Percentiles rank a stretch among this genome's conserved stretches.
These are phyloP conservation scores for Apostichopus californicus DNA, from an alignment of 35 echinoderm and acorn worm genomes.

Conservation along the genomic window DNA sequence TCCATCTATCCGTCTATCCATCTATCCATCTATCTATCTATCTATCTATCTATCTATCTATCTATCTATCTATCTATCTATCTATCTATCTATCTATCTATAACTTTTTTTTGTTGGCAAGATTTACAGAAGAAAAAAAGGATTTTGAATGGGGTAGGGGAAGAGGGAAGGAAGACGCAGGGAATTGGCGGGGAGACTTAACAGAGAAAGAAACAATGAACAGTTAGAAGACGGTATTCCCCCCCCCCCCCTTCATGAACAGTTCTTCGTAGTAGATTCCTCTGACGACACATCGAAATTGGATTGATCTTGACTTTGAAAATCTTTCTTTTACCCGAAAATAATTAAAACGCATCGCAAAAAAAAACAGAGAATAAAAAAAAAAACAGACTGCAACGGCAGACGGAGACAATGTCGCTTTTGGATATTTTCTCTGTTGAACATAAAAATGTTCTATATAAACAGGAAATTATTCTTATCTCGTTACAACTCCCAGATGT, in stretches of 20 bases:
- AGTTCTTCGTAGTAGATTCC: background rate
- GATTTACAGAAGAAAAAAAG: background rate
- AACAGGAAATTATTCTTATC: slow-evolving; percentile 50
- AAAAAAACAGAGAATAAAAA: too few relatives aligned
- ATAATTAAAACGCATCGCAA: slow-evolving; percentile 21
- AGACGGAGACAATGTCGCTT: background rate
- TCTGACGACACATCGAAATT: background rate
- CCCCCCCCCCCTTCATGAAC: background rate
- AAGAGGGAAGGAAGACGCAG: background rate
- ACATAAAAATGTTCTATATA: slow-evolving; percentile 51
- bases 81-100: too few relatives aligned
- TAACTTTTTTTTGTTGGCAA: too few relatives aligned
- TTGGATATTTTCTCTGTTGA: slow-evolving; percentile 29
- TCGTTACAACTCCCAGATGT: slow-evolving; percentile 17
- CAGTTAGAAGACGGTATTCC: too few relatives aligned
- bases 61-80: too few relatives aligned
- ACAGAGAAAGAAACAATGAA: background rate
- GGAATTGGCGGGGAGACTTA: background rate
- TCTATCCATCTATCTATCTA: too few relatives aligned
- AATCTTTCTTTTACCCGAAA: background rate
- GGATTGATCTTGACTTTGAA: slow-evolving; percentile 21
- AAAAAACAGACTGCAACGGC: background rate
- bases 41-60: too few relatives aligned
- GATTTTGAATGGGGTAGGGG: background rate
- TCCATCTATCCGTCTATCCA: too few relatives aligned